These are phyloP conservation scores for Nymphalis io DNA, from an alignment of 1,140 invertebrate species.

Conservation along the genomic window DNA sequence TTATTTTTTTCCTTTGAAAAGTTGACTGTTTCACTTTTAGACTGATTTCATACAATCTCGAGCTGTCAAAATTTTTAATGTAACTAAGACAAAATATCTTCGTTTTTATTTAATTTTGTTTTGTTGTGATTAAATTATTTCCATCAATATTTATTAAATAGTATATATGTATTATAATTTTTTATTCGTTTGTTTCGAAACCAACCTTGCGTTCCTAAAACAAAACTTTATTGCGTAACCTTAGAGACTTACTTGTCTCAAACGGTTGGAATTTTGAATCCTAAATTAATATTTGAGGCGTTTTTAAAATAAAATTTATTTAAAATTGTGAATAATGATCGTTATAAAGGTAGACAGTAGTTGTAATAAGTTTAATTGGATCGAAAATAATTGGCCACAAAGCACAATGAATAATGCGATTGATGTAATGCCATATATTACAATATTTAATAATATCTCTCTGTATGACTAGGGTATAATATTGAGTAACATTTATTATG, in stretches of 20 bases:
- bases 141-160: not conserved
- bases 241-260: no score
- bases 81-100: not conserved
- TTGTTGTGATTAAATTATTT: not conserved
- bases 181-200: not conserved
- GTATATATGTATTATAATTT: not conserved
- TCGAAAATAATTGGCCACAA: not conserved
- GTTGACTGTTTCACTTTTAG: not conserved
- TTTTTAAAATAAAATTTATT: no score
- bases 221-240: no score
- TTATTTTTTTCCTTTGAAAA: not conserved
- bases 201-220: no score
- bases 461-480: no score
- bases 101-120: not conserved
- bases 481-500: no score
- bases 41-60: not conserved
- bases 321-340: no score
- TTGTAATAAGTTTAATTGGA: no score
- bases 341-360: no score
- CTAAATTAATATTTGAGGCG: no score
- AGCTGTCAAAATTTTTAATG: slow-evolving; percentile 8
- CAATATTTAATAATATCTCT: no score
- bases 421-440: not conserved
- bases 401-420: slow-evolving; percentile 22
- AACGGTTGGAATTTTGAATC: no score